A percentile compares a stretch with the other conserved stretches of the same genome.
These are phyloP conservation scores for Morone saxatilis DNA, from an alignment of 2,113 vertebrate species.

Conservation along the genomic window DNA sequence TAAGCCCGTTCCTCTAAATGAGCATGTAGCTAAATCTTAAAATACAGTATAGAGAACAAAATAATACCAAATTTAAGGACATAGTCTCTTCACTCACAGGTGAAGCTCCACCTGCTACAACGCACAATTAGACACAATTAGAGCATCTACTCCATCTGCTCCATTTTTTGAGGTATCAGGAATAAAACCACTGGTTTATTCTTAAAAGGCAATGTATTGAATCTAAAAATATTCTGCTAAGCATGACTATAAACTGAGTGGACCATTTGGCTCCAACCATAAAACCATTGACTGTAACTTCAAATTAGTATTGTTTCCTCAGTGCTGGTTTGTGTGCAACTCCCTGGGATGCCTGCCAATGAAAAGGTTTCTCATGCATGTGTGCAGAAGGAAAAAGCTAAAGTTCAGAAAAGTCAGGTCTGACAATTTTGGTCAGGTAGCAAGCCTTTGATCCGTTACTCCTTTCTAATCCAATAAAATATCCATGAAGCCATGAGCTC, in stretches of 20 bases:
- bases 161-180: neutral
- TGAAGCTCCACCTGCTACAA: neutral
- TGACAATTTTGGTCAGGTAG: slow-evolving; percentile 6
- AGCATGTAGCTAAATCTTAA: neutral
- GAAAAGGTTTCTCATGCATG: neutral
- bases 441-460: neutral
- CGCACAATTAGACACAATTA: neutral
- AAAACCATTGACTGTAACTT: neutral
- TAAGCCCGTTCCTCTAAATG: neutral
- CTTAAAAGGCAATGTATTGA: neutral
- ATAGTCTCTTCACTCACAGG: neutral
- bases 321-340: neutral
- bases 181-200: neutral
- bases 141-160: neutral
- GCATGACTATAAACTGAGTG: neutral
- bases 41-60: neutral
- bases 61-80: neutral
- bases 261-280: neutral
- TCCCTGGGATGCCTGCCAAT: neutral
- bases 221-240: neutral
- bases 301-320: neutral
- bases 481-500: neutral
- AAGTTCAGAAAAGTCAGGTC: neutral
- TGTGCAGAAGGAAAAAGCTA: neutral
- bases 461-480: neutral